Evolutionary conservation across 53 echinoderm and acorn worm genomes (phyloP), one percentile per base, ranked within the genome.

Genomic region (Mesocentrotus franciscanus): DNA sequence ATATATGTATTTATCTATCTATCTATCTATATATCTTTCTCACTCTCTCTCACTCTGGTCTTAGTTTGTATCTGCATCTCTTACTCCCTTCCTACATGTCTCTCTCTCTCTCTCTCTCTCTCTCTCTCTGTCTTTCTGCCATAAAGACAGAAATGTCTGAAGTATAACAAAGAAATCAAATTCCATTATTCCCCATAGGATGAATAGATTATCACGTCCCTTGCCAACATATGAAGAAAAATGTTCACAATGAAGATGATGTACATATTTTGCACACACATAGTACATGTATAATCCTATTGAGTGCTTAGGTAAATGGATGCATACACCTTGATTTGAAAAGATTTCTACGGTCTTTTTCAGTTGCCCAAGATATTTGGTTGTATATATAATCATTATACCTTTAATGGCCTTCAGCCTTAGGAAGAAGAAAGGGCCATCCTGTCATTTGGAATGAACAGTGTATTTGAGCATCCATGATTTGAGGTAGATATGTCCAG

Each of bases 371-470:
- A 42, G 81, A 81, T 81, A 42, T 81, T 36, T 81, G 14, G 76
- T 74, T 75, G 75, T 75, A 75, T 75, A 2, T 76, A 30, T 33
- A 39, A n/a, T 17, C 27, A n/a, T 58, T 10, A 27, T 87, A 56
- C 57, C 87, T 87, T 57, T n/a, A 87, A 58, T 27, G 57, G 58
- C 56, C 58, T 58, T 87, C 85, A 49, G n/a, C 20, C 56, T 55
- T 87, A 10, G 49, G 13, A 87, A n/a, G 56, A 81, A 81, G 57
- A 87, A 87, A 87, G n/a, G 30, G 58, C 58, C 87, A 87, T 42
- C 56, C 13, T 57, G 57, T 87, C 58, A 27, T n/a, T 87, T 87
- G 26, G 57, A 56, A 87, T 59, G 59, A 58, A 87, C 42, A 22
- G 79, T 84, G 20, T 84, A 36, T 84, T 18, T 49, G n/a, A n/a